A percentile compares a stretch with the other conserved stretches of the same genome.
These are phyloP conservation scores for Aporophyla lueneburgensis DNA, from an alignment of 2,888 invertebrate genomes.

Conservation along the genomic window DNA sequence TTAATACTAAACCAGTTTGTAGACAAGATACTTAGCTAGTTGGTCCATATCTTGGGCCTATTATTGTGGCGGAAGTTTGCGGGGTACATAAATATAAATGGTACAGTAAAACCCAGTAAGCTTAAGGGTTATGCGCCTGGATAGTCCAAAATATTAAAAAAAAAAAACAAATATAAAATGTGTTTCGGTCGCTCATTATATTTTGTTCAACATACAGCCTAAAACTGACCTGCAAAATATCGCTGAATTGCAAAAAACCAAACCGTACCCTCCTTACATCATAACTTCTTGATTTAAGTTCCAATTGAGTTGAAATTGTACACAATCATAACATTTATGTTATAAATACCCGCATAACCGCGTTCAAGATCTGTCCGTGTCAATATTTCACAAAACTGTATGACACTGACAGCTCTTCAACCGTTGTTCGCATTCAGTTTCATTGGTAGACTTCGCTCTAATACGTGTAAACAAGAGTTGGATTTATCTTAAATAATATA, in stretches of 20 bases:
- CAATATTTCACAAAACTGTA: not conserved
- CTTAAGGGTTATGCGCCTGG: not conserved
- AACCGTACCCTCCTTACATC: no score
- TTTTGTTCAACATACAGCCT: no score
- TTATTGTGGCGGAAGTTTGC: not conserved
- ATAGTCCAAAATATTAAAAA: no score
- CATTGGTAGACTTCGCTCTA: not conserved
- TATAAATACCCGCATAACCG: no score
- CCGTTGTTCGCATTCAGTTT: not conserved
- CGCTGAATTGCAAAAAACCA: no score
- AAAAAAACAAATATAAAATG: no score
- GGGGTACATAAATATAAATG: not conserved
- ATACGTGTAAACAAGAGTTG: no score
- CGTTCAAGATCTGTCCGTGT: not conserved
- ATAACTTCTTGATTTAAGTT: not conserved
- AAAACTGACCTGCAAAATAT: no score
- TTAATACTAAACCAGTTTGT: constrained; percentile 34
- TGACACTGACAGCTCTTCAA: not conserved
- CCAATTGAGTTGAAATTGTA: not conserved
- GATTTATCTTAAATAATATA: not conserved
- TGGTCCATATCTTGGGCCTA: not conserved
- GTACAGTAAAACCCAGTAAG: not conserved
- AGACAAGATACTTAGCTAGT: constrained; percentile 14
- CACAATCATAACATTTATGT: not conserved
- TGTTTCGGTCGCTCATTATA: no score